Base-by-base conservation (phyloP, 2,113 vertebrate genomes). In the Anhinga rufa region DNA sequence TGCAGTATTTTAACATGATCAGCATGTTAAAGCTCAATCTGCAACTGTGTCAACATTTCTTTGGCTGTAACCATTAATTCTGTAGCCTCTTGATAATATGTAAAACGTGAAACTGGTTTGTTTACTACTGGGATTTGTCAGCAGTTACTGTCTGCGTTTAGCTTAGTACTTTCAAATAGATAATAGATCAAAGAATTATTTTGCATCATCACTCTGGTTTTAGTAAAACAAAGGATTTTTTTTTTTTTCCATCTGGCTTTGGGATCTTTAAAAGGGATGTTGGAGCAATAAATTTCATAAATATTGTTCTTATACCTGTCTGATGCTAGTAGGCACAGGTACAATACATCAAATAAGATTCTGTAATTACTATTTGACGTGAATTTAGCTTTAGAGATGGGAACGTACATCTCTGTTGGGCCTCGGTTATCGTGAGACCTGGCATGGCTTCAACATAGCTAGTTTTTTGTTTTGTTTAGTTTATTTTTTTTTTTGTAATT, bases 1-100 rank as follows among this genome's bases (percentile, higher is more conserved):
- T 98, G 96, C 95, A 95, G 96, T 97, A 96, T 98, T 98, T 98
- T 98, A 98, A 98, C 97, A 95, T 97, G 97, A 98, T 98, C 98
- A 98, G 97, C 98, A 98, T 98, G 98, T 98, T 97, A 96, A 97
- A 96, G 96, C 97, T 97, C 96, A 96, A 88, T 98, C 95, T 97
- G 97, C 98, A 98, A 98, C 98, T 98, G 98, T 98, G 98, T 98
- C 98, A 98, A 98, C 98, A 98, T 98, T 97, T 97, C 94, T 97
- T 98, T 98, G 97, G 98, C 98, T 97, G 93, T 91, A 95, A 94
- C 94, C 91, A 96, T 86, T 96, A 83, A 95, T 98, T 97, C 96
- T 98, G 91, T 91, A 97, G 85, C 95, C 95, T 97, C 95, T 57
- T 97, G 97, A 93, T 98, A 98, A 97, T 97, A 97, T 95, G 96